Evolutionary conservation across 2,797 vertebrate species (phyloP).

Genomic region (Characodon lateralis): DNA sequence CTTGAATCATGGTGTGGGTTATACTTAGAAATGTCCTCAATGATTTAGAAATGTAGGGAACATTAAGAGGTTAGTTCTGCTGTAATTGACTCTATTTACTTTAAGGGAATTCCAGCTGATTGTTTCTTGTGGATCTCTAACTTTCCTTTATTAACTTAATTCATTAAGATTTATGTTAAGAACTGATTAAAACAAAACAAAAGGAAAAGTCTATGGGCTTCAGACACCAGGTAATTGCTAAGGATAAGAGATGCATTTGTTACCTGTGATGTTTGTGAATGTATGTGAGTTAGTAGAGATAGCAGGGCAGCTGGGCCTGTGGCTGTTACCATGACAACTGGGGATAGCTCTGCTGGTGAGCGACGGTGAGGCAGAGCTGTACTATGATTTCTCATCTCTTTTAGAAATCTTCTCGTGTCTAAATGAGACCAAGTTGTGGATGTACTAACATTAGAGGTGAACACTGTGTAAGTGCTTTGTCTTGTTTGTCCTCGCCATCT

Average conservation of each 20-base stretch:
- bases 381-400: slow-evolving; percentile 12
- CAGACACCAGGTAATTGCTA: slow-evolving; percentile 38
- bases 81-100: background rate
- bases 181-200: slow-evolving; percentile 4
- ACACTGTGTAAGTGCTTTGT: slow-evolving; percentile 55
- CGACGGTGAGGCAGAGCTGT: slow-evolving; percentile 36
- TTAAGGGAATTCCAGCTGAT: background rate
- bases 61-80: background rate
- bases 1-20: background rate
- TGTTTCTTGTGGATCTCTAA: slow-evolving; percentile 6
- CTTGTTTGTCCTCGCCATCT: slow-evolving; percentile 44
- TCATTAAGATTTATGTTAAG: slow-evolving; percentile 11
- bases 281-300: slow-evolving; percentile 51
- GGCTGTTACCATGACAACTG: slow-evolving; percentile 83
- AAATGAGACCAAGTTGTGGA: slow-evolving; percentile 25
- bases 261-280: slow-evolving; percentile 47
- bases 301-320: slow-evolving; percentile 68
- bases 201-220: slow-evolving; percentile 32
- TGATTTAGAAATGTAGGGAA: slow-evolving; percentile 2
- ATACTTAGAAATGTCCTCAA: slow-evolving; percentile 5
- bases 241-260: slow-evolving; percentile 49
- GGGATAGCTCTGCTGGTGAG: slow-evolving; percentile 63
- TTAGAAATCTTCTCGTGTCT: slow-evolving; percentile 20
- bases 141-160: slow-evolving; percentile 26
- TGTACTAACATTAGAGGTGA: slow-evolving; percentile 12